Conservation (phyloP, 1,140 invertebrate genomes). For the Drosophila oshimai region DNA sequence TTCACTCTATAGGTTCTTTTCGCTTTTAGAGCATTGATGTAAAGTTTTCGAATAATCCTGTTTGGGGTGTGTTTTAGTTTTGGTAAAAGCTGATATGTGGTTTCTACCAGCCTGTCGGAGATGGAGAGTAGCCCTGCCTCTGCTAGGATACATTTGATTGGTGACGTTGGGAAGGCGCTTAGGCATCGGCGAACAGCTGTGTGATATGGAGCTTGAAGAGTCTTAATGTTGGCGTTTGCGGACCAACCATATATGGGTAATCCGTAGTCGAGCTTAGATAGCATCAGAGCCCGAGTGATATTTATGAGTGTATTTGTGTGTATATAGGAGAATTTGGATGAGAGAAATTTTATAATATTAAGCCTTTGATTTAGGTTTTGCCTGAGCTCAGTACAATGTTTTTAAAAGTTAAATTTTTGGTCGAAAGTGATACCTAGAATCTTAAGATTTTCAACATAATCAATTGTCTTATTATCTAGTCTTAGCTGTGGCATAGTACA, state of each 20-base stretch:
- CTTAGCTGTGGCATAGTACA: not conserved
- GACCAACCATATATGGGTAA: conserved; percentile 1
- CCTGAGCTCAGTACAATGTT: not conserved
- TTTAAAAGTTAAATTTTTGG: not conserved
- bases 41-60: not conserved
- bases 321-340: not conserved
- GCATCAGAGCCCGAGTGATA: conserved; percentile 1
- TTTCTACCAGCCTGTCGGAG: not conserved
- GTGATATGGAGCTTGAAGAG: not conserved
- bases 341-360: not conserved
- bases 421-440: not conserved
- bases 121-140: not conserved
- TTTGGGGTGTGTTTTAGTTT: not conserved
- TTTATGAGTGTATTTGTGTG: conserved; percentile 5
- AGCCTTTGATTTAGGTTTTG: not conserved
- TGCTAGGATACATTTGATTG: not conserved
- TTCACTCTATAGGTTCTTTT: not conserved
- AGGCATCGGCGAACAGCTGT: not conserved
- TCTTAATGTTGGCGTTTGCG: not conserved
- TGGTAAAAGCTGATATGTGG: not conserved
- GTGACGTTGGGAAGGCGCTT: not conserved
- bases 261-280: conserved; percentile 4
- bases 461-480: not conserved
- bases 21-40: not conserved
- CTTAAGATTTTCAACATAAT: not conserved